These are phyloP conservation scores for Lynx canadensis DNA, from an alignment of 2,113 vertebrate genomes.

Conservation along the genomic window DNA sequence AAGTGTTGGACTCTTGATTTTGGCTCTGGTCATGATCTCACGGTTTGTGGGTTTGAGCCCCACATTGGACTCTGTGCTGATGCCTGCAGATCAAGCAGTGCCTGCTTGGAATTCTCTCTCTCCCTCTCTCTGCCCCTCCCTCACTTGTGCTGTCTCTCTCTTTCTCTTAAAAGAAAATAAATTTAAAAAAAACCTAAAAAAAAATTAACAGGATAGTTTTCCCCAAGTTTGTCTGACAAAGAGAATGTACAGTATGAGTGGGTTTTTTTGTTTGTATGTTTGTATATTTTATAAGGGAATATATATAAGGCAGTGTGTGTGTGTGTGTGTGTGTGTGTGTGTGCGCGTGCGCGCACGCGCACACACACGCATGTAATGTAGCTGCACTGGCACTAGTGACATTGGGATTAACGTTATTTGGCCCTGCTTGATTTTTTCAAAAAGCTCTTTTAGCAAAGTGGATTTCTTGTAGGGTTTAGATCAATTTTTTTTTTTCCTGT, in stretches of 20 bases:
- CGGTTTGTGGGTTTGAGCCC: too few species aligned
- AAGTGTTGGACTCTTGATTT: too few species aligned
- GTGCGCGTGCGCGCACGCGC: neutral
- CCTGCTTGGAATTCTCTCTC: too few species aligned
- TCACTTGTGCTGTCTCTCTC: too few species aligned
- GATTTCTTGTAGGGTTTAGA: neutral
- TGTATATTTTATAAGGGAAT: conserved; percentile 3
- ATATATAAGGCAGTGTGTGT: neutral
- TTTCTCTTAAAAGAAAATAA: neutral
- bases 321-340: neutral
- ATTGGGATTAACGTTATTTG: neutral
- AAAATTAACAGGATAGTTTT: neutral
- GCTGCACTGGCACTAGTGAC: neutral
- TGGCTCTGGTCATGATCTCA: too few species aligned
- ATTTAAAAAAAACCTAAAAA: neutral
- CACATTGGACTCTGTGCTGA: too few species aligned
- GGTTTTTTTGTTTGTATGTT: neutral
- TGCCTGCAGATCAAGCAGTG: too few species aligned
- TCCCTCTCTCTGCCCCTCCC: too few species aligned
- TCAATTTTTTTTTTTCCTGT: neutral
- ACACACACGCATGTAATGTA: neutral
- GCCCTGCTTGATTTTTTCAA: conserved; percentile 11
- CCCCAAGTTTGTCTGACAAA: neutral
- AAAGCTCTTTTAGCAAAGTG: neutral
- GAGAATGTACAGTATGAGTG: neutral